A percentile compares a stretch with the other conserved stretches of the same genome.
phyloP scores from a whole-genome alignment of 2,888 invertebrate genomes.

The Ophion obscuratus region DNA sequence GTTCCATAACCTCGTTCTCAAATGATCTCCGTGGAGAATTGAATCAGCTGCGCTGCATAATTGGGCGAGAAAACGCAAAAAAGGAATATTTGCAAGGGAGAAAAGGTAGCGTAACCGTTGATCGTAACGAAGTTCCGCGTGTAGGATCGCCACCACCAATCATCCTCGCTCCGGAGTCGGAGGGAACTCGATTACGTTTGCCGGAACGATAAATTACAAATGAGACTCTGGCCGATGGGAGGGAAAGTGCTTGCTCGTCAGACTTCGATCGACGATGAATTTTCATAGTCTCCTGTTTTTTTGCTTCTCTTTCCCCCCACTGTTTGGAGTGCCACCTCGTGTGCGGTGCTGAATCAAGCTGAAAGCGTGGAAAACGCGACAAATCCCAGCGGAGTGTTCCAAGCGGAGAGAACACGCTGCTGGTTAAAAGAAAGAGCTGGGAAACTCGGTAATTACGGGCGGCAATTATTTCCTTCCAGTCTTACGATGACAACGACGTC shows the following conservation, averaged over 20 bases:
- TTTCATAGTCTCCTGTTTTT: background rate
- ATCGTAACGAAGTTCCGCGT: background rate
- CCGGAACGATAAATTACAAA: conserved; percentile 54
- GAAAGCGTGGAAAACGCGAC: conserved; percentile 34
- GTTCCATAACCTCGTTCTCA: background rate
- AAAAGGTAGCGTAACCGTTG: background rate
- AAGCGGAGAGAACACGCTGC: conserved; percentile 28
- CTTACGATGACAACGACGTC: conserved; percentile 53
- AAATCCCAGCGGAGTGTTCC: conserved; percentile 35
- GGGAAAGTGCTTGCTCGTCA: conserved; percentile 55
- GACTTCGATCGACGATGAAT: conserved; percentile 39
- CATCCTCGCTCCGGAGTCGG: background rate
- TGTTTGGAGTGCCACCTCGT: background rate
- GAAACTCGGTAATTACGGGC: conserved; percentile 77
- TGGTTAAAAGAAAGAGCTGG: conserved; percentile 38
- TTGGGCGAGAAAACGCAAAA: background rate
- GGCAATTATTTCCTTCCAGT: conserved; percentile 76
- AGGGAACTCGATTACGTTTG: conserved; percentile 46
- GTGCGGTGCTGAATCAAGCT: conserved; percentile 1
- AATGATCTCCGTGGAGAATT: background rate
- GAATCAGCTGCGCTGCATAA: background rate
- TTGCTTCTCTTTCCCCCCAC: background rate
- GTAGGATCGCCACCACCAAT: conserved; percentile 8
- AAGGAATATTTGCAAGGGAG: background rate
- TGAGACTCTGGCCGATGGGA: conserved; percentile 29